Evolutionary conservation across 2,113 vertebrate species (phyloP).

Genomic region (Clupea harengus): DNA sequence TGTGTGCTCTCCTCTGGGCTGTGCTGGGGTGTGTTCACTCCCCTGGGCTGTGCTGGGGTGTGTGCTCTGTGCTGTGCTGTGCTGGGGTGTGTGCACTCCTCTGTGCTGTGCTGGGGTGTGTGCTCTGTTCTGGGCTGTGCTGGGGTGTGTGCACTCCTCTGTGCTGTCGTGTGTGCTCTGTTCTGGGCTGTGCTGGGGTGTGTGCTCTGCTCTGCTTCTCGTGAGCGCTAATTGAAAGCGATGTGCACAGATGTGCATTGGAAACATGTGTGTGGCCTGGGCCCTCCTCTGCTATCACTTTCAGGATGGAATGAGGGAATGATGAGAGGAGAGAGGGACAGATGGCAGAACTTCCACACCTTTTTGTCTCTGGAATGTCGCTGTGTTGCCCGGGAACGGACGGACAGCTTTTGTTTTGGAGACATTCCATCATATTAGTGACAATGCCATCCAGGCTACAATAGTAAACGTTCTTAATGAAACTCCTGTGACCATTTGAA

Average conservation of each 20-base stretch:
- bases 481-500: background rate
- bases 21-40: too few species aligned
- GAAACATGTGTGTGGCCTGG: conserved; percentile 27
- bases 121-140: too few species aligned
- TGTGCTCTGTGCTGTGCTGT: too few species aligned
- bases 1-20: too few species aligned
- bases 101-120: too few species aligned
- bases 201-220: background rate
- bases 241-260: conserved; percentile 38
- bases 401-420: background rate
- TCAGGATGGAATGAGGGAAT: background rate
- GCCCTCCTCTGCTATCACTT: too few species aligned
- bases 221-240: conserved; percentile 15
- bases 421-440: background rate
- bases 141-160: background rate
- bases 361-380: background rate
- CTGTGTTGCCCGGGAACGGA: conserved; percentile 5
- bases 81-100: too few species aligned
- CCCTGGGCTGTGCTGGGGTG: too few species aligned
- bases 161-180: background rate
- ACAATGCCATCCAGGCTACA: background rate
- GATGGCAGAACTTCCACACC: background rate
- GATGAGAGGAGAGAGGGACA: background rate
- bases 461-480: background rate
- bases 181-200: too few species aligned